A percentile compares a stretch with the other conserved stretches of the same genome.
phyloP scores from a whole-genome alignment of 1,140 invertebrate species.

The Forficula auricularia region DNA sequence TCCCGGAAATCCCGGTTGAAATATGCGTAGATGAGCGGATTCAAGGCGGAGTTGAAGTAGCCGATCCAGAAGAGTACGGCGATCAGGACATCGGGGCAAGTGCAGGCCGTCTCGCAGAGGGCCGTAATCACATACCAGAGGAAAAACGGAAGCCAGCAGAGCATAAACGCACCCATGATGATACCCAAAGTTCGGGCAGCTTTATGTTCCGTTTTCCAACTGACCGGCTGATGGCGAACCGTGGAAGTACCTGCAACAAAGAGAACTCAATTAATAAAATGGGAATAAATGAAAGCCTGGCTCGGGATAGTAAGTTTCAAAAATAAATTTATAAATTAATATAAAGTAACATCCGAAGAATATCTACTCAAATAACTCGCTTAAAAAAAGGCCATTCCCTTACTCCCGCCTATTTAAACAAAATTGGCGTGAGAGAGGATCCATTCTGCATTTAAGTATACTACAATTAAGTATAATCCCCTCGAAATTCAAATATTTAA shows the following conservation, averaged over 20 bases:
- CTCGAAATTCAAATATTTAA: too few relatives aligned
- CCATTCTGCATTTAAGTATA: too few relatives aligned
- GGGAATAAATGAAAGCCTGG: too few relatives aligned
- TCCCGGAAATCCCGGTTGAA: slow-evolving; percentile 95
- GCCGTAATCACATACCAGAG: slow-evolving; percentile 71
- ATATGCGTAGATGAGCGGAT: slow-evolving; percentile 93
- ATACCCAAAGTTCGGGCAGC: slow-evolving; percentile 79
- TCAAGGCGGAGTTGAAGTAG: slow-evolving; percentile 90
- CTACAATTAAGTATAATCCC: too few relatives aligned
- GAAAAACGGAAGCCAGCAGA: slow-evolving; percentile 77
- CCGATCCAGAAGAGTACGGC: slow-evolving; percentile 69
- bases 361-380: too few relatives aligned
- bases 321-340: too few relatives aligned
- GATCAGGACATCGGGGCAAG: slow-evolving; percentile 63
- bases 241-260: slow-evolving; percentile 45
- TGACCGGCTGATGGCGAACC: slow-evolving; percentile 48
- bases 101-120: slow-evolving; percentile 61
- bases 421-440: too few relatives aligned
- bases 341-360: too few relatives aligned
- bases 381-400: too few relatives aligned
- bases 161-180: slow-evolving; percentile 73
- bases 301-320: too few relatives aligned
- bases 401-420: too few relatives aligned
- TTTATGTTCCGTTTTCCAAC: slow-evolving; percentile 80
- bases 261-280: too few relatives aligned